Evolutionary conservation across 2,888 invertebrate species (phyloP), one percentile per base, ranked within the genome.

Genomic region (Melanargia galathea): DNA sequence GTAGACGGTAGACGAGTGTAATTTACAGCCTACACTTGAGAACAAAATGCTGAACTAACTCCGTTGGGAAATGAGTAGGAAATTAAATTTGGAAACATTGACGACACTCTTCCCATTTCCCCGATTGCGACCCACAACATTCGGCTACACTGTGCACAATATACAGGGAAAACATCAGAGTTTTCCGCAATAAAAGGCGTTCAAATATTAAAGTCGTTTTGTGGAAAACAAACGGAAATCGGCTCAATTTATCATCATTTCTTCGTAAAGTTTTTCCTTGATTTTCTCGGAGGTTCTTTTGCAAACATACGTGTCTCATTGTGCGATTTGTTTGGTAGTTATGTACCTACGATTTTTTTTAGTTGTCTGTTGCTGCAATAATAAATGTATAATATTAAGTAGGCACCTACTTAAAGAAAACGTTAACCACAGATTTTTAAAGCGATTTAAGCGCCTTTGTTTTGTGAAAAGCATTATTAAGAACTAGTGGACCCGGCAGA

Each of bases 171-270:
- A 52, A 35, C 20, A 22, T 18, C 33, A 13, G 35, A 33, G 22
- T 52, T 35, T 52, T 52, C 35, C 16, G 18, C 52, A 52, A 52
- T 52, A 20, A 35, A 52, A 52, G 33, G 20, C 35, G 52, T 52
- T 52, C 52, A 52, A 52, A 52, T 52, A 35, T 35, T 35, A 52
- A 20, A 52, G 35, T 52, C 55, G 56, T 63, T 61, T 60, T 24
- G 33, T 18, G 22, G 45, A 56, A 54, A 56, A 60, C 43, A 57
- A 62, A 62, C 26, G 59, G 45, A 62, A 64, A 63, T 63, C 56
- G 48, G 38, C 52, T 38, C 40, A 45, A 65, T 63, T 63, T 63
- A 64, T 64, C 60, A 60, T 56, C 54, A 52, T 16, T 20, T 51
- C 30, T 48, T 60, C 38, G 57, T 59, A 43, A 56, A 56, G 30